Conservation (phyloP, 2,113 vertebrate species). For the Narcine bancroftii region DNA sequence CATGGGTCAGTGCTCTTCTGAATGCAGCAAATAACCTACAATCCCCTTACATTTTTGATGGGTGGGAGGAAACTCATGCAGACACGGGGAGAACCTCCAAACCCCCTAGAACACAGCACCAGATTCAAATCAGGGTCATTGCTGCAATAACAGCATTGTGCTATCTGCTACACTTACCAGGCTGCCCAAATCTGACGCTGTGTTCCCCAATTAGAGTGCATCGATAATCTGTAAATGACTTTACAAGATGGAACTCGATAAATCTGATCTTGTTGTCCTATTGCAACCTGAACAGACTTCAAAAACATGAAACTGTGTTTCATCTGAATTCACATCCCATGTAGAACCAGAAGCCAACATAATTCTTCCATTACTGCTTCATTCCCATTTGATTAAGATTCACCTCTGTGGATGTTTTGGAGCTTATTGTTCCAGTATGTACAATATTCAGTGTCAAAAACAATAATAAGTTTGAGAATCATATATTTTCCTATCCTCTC, state of each 20-base stretch:
- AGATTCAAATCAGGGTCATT: too few species aligned
- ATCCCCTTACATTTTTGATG: too few species aligned
- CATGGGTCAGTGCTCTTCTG: too few species aligned
- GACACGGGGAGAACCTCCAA: too few species aligned
- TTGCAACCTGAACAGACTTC: background rate
- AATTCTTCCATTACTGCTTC: background rate
- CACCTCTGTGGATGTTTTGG: background rate
- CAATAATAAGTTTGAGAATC: background rate
- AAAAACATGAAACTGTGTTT: background rate
- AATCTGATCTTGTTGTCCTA: background rate
- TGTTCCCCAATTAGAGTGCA: background rate
- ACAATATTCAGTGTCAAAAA: background rate
- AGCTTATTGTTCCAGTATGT: background rate
- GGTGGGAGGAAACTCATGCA: too few species aligned
- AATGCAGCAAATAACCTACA: too few species aligned
- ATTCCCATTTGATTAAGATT: background rate
- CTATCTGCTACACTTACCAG: too few species aligned
- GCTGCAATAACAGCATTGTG: too few species aligned
- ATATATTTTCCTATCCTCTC: background rate
- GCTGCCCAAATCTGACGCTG: background rate
- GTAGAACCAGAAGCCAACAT: background rate
- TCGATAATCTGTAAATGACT: background rate
- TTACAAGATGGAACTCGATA: background rate
- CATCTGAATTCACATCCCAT: background rate
- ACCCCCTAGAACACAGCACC: too few species aligned